Conservation (phyloP, 2,113 vertebrate species). For the Dolichallabes microphthalmus region DNA sequence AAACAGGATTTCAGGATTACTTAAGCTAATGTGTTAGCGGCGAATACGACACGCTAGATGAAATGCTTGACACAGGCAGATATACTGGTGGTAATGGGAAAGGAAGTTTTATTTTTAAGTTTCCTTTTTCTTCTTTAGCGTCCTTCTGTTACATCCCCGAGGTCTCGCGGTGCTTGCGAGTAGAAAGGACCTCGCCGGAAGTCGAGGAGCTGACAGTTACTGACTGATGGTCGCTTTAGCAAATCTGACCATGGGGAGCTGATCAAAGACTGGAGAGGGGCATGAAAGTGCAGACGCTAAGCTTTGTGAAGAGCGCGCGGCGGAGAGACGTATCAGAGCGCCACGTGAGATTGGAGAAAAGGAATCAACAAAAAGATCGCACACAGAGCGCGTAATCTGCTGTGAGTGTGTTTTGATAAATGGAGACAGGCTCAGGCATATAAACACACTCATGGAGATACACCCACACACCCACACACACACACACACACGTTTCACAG, state of each 20-base stretch:
- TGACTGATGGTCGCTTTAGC: slow-evolving; percentile 12
- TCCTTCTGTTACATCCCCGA: neutral
- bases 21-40: neutral
- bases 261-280: slow-evolving; percentile 21
- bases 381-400: slow-evolving; percentile 10
- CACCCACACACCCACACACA: slow-evolving; percentile 9
- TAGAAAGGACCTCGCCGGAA: neutral
- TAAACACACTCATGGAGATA: neutral
- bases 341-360: neutral
- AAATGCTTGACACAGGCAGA: neutral
- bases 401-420: neutral
- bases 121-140: neutral
- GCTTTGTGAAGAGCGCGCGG: neutral
- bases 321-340: neutral
- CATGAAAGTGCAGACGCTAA: slow-evolving; percentile 23
- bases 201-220: neutral
- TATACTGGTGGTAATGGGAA: neutral
- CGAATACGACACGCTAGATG: too few relatives aligned
- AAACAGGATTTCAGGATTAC: slow-evolving; percentile 1
- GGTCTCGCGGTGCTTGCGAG: neutral
- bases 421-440: neutral
- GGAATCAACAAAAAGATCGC: slow-evolving; percentile 27
- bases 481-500: neutral
- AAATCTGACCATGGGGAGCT: neutral
- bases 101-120: neutral